Evolutionary conservation across 2,888 invertebrate species (phyloP).

Genomic region (Sminthurinus aureus): DNA sequence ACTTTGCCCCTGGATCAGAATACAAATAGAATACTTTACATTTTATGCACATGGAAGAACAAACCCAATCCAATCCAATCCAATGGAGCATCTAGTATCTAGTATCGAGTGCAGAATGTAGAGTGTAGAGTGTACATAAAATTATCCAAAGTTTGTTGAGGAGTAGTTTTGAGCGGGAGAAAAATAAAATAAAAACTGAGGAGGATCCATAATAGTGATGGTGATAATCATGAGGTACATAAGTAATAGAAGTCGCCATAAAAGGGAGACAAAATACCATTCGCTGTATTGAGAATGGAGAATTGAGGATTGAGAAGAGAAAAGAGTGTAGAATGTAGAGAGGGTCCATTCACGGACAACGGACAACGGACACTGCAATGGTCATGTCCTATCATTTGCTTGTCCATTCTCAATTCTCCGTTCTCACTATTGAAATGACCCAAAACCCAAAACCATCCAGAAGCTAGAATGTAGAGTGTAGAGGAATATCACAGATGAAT

Average conservation of each 20-base stretch:
- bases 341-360: neutral
- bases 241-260: neutral
- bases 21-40: neutral
- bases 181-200: neutral
- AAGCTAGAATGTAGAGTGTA: too few relatives aligned
- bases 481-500: too few relatives aligned
- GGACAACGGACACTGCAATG: neutral
- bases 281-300: neutral
- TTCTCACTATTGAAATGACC: slow-evolving; percentile 34
- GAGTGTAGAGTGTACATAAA: too few relatives aligned
- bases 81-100: too few relatives aligned
- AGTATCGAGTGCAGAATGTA: too few relatives aligned
- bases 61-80: too few relatives aligned
- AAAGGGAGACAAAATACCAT: neutral
- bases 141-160: too few relatives aligned
- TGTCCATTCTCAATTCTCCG: slow-evolving; percentile 24
- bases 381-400: slow-evolving; percentile 52
- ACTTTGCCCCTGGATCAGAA: neutral
- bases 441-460: too few relatives aligned
- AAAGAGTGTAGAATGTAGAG: neutral
- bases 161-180: neutral
- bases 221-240: too few relatives aligned
- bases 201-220: neutral
- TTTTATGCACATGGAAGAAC: too few relatives aligned
- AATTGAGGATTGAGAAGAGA: neutral